Evolutionary conservation across 2,113 vertebrate genomes (phyloP), one percentile per base, ranked within the genome.

Genomic region (Bubo blakistoni): DNA sequence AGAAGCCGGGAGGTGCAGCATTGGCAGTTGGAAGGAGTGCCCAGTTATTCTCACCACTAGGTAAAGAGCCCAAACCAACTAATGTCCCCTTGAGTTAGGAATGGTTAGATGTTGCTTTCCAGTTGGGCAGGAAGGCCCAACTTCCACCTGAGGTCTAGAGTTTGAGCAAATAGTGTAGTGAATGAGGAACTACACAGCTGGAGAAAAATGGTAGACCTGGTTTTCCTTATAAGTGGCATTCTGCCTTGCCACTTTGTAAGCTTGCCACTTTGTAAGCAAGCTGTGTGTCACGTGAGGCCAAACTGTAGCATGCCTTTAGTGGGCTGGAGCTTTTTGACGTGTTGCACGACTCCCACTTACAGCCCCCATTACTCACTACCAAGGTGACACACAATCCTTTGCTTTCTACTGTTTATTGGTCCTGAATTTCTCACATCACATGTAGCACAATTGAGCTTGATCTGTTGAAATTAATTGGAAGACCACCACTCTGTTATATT

Each of bases 291-390:
- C 69, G 19, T 14, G 2, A 66, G 32, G n/a, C 46, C 51, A 25
- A 61, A 62, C 16, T 32, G 7, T 29, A 61, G 16, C 22, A 10
- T 22, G 14, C 4, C 16, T 69, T 85, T 44, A 55, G 47, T 8
- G 26, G 34, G 8, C 11, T 54, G n/a, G 63, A 88, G 18, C 7
- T 92, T 83, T 81, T 14, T 2, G 0, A 11, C 1, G 0, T 57
- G 16, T 34, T 49, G 19, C 8, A 0, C 55, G 34, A 26, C 27
- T 90, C 46, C 40, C 15, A 59, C 22, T 6, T 80, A 7, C 36
- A 81, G 34, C 29, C 38, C 25, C 44, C 1, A 0, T 59, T 47
- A 36, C n/a, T 70, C n/a, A 8, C 49, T 46, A 32, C 40, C 29
- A 47, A 73, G 36, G 58, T 57, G 49, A n/a, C 44, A 65, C 30